Base-by-base conservation (phyloP, 2,797 vertebrate genomes). In the Pyrrhura leucotis region DNA sequence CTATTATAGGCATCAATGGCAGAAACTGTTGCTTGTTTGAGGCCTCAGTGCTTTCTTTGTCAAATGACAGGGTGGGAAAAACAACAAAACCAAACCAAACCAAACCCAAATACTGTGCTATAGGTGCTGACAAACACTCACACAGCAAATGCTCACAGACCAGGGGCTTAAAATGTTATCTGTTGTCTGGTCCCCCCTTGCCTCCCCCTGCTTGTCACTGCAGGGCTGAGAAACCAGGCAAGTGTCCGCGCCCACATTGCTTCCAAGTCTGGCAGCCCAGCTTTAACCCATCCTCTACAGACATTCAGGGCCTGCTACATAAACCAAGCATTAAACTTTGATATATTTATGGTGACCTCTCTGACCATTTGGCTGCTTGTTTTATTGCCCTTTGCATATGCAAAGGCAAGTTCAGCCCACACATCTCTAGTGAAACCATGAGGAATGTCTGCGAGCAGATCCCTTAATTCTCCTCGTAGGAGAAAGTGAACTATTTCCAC, bases 1-100 rank as follows among this genome's bases (percentile, higher is more conserved):
- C 84, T 95, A 92, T 95, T 90, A 94, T 31, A 93, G 78, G 51
- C 93, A 94, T 78, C 88, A 77, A 33, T 50, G 40, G 67, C 74
- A 79, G 73, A 92, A 71, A 72, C 90, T 87, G 63, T 61, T 87
- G 72, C 90, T 78, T 82, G 28, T 82, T 71, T 90, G 81, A 89
- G 82, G 93, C 65, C 59, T 58, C 6, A 0, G 35, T 50, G 7
- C 4, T 86, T 81, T 31, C 87, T 78, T 39, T 47, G 39, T 81
- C 50, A 91, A 95, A 66, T 6, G 54, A 56, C 11, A 5, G 47
- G 16, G 9, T 8, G 54, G 42, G 13, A 80, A 68, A 54, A 35
- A n/a, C 33, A 45, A 61, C 23, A 9, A 7, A 13, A 10, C 14
- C 0, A 1, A 20, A 19, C 8, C 3, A 2, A 0, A 61, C 76